Conservation (phyloP, 2,113 vertebrate genomes). For the Ancistrus triradiatus region DNA sequence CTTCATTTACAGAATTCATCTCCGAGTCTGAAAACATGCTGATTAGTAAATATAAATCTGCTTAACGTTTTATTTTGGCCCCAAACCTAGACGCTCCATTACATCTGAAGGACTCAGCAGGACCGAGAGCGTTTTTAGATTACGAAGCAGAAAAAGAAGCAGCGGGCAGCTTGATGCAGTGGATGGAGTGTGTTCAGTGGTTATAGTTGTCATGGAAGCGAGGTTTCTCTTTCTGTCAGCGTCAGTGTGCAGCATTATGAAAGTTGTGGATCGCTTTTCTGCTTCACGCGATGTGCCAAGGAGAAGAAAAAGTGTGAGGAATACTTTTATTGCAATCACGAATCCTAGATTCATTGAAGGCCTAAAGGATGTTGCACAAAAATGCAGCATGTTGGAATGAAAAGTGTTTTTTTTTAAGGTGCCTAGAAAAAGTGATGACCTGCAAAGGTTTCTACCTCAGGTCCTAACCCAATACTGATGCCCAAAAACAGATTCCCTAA, state of each 20-base stretch:
- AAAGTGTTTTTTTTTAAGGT: too few species aligned
- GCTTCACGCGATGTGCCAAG: too few species aligned
- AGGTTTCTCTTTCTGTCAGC: constrained; percentile 5
- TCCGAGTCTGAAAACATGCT: background rate
- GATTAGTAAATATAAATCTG: constrained; percentile 8
- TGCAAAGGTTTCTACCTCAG: too few species aligned
- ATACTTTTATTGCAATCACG: too few species aligned
- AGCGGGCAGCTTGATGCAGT: background rate
- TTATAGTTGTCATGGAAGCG: background rate
- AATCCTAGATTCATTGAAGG: too few species aligned
- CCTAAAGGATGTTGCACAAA: too few species aligned
- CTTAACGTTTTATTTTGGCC: background rate
- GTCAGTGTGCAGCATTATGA: background rate
- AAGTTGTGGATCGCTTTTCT: constrained; percentile 4
- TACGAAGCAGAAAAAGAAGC: background rate
- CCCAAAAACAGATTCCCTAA: too few species aligned
- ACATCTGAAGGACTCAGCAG: constrained; percentile 11
- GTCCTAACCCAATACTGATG: too few species aligned
- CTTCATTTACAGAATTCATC: background rate
- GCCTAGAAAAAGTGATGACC: too few species aligned
- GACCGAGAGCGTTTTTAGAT: constrained; percentile 11
- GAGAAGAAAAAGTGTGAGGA: too few species aligned
- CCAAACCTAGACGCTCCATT: constrained; percentile 1
- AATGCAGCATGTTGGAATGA: too few species aligned
- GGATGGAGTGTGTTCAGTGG: too few species aligned